Evolutionary conservation across 1,140 invertebrate species (phyloP).

Genomic region (Diuraphis noxia): DNA sequence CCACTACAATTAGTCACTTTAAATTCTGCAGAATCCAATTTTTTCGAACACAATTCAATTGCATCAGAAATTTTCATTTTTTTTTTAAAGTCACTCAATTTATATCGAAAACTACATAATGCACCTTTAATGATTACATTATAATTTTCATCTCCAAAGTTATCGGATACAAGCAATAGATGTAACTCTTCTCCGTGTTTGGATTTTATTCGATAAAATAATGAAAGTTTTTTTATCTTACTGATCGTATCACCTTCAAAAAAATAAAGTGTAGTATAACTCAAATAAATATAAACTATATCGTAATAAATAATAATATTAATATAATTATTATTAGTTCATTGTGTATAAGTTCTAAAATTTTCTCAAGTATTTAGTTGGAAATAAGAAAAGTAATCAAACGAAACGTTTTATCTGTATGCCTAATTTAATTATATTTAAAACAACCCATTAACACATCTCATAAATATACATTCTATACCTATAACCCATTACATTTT

Average conservation of each 20-base stretch:
- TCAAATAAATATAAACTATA: not conserved
- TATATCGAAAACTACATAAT: not conserved
- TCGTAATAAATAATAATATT: not conserved
- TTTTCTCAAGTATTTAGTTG: not conserved
- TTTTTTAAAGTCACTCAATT: not conserved
- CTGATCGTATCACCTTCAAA: not conserved
- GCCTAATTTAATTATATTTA: not conserved
- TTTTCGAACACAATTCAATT: not conserved
- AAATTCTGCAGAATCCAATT: not conserved
- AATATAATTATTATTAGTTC: not conserved
- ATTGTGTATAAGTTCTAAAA: not conserved
- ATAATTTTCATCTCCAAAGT: not conserved
- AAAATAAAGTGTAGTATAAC: not conserved
- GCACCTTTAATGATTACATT: not conserved
- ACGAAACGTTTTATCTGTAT: not conserved
- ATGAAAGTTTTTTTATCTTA: not conserved
- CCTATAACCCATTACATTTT: not conserved
- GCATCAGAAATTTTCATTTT: not conserved
- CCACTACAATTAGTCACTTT: not conserved
- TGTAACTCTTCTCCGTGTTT: not conserved
- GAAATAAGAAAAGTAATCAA: not conserved
- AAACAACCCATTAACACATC: not conserved
- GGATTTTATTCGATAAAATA: slow-evolving; percentile 19
- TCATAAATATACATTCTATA: not conserved
- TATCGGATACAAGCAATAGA: not conserved